Percentiles rank a stretch among this genome's conserved stretches.
These are phyloP conservation scores for Tortricodes alternella DNA, from an alignment of 2,888 invertebrate genomes.

Conservation along the genomic window DNA sequence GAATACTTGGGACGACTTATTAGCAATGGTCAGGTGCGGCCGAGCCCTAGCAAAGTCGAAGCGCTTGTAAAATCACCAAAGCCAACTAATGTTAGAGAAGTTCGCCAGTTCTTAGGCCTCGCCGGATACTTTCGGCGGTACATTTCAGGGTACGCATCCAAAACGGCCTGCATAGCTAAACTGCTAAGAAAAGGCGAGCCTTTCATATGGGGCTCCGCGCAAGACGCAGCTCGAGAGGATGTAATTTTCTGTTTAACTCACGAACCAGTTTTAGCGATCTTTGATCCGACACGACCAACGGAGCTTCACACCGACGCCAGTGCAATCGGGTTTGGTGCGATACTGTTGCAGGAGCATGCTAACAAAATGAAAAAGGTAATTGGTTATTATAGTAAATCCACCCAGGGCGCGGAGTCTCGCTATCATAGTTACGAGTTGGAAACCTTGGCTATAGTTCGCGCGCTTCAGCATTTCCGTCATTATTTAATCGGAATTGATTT, in stretches of 20 bases:
- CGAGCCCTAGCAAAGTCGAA: constrained; percentile 30
- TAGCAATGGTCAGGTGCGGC: constrained; percentile 32
- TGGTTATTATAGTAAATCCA: background rate
- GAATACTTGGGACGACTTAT: constrained; percentile 23
- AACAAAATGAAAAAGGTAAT: too few relatives aligned
- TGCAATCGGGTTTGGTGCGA: too few relatives aligned
- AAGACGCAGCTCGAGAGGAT: background rate
- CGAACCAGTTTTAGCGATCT: constrained; percentile 12
- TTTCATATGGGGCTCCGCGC: background rate
- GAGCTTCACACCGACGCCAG: too few relatives aligned
- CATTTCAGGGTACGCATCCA: background rate
- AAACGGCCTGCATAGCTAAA: background rate
- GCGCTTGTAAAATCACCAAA: constrained; percentile 4
- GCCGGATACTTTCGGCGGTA: constrained; percentile 12
- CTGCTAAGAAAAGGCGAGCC: background rate
- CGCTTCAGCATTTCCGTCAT: constrained; percentile 15
- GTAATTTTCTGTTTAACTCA: background rate
- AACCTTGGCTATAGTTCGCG: constrained; percentile 14
- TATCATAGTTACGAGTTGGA: background rate
- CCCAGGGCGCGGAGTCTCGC: constrained; percentile 7
- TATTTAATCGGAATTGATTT: constrained; percentile 12
- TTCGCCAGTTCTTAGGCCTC: background rate
- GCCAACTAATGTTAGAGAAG: constrained; percentile 1
- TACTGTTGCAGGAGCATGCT: too few relatives aligned
- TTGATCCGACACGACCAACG: too few relatives aligned